These are phyloP conservation scores for Exephanes ischioxanthus DNA, from an alignment of 2,888 invertebrate species.

Conservation along the genomic window DNA sequence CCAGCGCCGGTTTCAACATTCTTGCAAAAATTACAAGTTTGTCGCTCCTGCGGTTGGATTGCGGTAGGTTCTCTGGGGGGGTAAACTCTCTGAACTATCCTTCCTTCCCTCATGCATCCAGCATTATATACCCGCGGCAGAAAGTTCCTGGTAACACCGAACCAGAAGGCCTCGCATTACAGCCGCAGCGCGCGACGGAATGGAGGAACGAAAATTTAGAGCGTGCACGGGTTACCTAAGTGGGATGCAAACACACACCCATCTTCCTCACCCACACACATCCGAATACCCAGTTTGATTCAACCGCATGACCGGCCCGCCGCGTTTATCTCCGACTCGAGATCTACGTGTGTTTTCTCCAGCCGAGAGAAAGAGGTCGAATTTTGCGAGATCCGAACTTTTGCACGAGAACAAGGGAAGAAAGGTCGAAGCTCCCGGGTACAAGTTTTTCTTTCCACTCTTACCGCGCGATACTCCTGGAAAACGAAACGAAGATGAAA, in stretches of 20 bases:
- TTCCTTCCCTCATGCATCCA: slow-evolving; percentile 9
- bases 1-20: slow-evolving; percentile 47
- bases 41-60: slow-evolving; percentile 51
- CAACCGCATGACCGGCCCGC: neutral
- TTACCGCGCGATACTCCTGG: slow-evolving; percentile 9
- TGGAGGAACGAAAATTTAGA: slow-evolving; percentile 21
- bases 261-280: neutral
- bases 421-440: slow-evolving; percentile 15
- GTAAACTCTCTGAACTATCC: slow-evolving; percentile 33
- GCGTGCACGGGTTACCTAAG: neutral
- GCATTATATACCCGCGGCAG: neutral
- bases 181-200: neutral
- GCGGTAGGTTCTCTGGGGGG: slow-evolving; percentile 10
- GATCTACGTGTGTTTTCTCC: slow-evolving; percentile 20
- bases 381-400: neutral
- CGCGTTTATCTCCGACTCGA: slow-evolving; percentile 6
- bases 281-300: neutral
- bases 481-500: neutral
- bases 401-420: neutral
- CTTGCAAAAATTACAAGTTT: slow-evolving; percentile 64
- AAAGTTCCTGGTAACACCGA: slow-evolving; percentile 30
- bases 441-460: neutral
- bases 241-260: neutral
- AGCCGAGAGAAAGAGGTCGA: too few species aligned
- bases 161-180: slow-evolving; percentile 31